These are phyloP conservation scores for Drosophila neonasuta DNA, from an alignment of 2,888 invertebrate genomes.

Conservation along the genomic window DNA sequence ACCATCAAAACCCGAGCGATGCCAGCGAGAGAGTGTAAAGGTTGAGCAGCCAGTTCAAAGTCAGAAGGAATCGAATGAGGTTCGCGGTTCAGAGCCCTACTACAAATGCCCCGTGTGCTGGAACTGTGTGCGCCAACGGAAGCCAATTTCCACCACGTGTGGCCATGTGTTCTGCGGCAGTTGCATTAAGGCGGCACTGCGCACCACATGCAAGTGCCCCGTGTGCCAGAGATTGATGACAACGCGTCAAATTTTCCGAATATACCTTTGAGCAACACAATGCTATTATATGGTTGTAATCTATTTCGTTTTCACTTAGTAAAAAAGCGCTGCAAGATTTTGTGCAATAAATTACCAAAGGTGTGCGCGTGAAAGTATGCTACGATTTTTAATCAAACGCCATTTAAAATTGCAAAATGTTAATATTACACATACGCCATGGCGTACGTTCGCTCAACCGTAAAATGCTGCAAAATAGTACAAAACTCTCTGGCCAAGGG, in stretches of 20 bases:
- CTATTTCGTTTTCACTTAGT: not conserved
- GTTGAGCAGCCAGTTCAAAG: not conserved
- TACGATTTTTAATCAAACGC: constrained; percentile 20
- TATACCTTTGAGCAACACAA: constrained; percentile 41
- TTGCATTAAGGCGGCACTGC: constrained; percentile 48
- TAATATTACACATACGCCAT: constrained; percentile 40
- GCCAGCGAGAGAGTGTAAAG: not conserved
- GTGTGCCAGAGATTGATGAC: constrained; percentile 44
- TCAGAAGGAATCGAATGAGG: not conserved
- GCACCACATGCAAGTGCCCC: constrained; percentile 45
- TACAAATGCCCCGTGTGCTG: constrained; percentile 55
- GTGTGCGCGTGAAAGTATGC: constrained; percentile 35
- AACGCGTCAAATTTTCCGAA: constrained; percentile 27
- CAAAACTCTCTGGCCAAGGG: constrained; percentile 15
- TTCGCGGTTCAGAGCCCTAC: constrained; percentile 23
- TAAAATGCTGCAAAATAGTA: constrained; percentile 50
- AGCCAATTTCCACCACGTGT: constrained; percentile 50
- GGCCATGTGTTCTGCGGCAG: constrained; percentile 56
- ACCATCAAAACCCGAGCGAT: not conserved
- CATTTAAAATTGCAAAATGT: constrained; percentile 6
- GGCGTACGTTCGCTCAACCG: constrained; percentile 12
- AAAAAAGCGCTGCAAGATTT: not conserved
- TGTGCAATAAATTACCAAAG: constrained; percentile 10
- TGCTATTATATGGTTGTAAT: not conserved
- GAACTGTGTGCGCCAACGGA: constrained; percentile 30